A percentile compares a stretch with the other conserved stretches of the same genome.
Conservation (phyloP, 2,888 invertebrate genomes). For the Acronicta aceris region DNA sequence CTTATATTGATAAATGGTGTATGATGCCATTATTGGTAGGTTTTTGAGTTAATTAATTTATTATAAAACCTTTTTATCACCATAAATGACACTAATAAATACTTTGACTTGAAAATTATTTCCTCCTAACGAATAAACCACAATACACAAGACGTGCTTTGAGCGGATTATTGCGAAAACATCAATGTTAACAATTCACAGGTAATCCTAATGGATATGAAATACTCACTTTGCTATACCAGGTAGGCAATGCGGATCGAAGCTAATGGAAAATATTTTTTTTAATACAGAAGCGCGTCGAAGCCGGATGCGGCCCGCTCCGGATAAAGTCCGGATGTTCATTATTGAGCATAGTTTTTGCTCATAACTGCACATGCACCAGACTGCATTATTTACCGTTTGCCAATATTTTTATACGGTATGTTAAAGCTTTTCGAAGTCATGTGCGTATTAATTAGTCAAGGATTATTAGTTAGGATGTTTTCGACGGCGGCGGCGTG, state of each 20-base stretch:
- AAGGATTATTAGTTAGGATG: too few species aligned
- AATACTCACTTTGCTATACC: conserved; percentile 46
- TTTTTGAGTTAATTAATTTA: too few species aligned
- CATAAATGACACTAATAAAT: too few species aligned
- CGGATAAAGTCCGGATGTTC: conserved; percentile 68
- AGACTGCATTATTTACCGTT: conserved; percentile 21
- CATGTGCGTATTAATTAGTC: too few species aligned
- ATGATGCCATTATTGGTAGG: too few species aligned
- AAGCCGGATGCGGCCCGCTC: conserved; percentile 64
- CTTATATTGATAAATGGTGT: too few species aligned
- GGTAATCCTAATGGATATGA: conserved; percentile 66
- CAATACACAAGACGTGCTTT: background rate
- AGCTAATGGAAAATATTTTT: conserved; percentile 71
- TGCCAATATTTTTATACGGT: conserved; percentile 16
- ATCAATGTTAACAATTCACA: conserved; percentile 38
- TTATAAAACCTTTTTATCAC: too few species aligned
- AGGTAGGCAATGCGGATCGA: conserved; percentile 49
- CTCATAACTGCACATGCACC: conserved; percentile 53
- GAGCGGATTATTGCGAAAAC: conserved; percentile 4
- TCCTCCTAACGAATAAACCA: background rate
- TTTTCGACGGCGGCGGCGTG: too few species aligned
- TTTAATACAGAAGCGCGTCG: conserved; percentile 55
- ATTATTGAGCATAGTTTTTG: conserved; percentile 72
- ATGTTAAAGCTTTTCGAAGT: conserved; percentile 6
- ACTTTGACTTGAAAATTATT: background rate